phyloP scores from a whole-genome alignment of 2,797 vertebrate species.

The Myripristis jacobus region DNA sequence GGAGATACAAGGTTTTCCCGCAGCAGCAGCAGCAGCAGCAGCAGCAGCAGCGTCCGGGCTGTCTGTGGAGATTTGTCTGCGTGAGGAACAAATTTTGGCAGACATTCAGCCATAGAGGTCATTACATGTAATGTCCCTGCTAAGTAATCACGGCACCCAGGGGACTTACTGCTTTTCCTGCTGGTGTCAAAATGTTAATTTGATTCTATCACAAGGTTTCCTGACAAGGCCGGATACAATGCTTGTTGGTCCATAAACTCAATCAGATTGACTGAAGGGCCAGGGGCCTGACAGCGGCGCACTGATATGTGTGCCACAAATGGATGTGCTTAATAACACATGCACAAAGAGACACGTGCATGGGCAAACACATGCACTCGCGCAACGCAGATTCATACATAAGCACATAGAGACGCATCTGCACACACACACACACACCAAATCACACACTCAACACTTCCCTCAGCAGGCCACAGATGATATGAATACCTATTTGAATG shows the following conservation, averaged over 20 bases:
- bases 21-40: neutral
- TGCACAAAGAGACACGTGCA: neutral
- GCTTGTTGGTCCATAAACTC: conserved; percentile 48
- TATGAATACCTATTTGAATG: conserved; percentile 40
- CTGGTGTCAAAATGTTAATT: conserved; percentile 56
- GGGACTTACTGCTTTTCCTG: conserved; percentile 48
- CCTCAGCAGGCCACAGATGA: conserved; percentile 26
- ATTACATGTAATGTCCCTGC: conserved; percentile 59
- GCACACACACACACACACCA: neutral
- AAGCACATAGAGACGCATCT: neutral
- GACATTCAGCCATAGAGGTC: conserved; percentile 57
- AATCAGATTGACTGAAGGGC: conserved; percentile 30
- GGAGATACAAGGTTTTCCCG: neutral
- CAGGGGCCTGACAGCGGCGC: conserved; percentile 8
- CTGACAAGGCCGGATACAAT: conserved; percentile 35
- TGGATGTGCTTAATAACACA: conserved; percentile 6
- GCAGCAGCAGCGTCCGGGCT: neutral
- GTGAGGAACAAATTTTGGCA: conserved; percentile 60
- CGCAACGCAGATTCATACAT: no score
- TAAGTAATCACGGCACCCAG: conserved; percentile 64
- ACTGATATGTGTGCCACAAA: conserved; percentile 11
- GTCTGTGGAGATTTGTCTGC: conserved; percentile 19
- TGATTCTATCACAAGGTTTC: conserved; percentile 37
- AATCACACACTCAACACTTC: neutral
- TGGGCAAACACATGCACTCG: neutral